Evolutionary conservation across 2,797 vertebrate genomes (phyloP).

Genomic region (Gastrophryne carolinensis): DNA sequence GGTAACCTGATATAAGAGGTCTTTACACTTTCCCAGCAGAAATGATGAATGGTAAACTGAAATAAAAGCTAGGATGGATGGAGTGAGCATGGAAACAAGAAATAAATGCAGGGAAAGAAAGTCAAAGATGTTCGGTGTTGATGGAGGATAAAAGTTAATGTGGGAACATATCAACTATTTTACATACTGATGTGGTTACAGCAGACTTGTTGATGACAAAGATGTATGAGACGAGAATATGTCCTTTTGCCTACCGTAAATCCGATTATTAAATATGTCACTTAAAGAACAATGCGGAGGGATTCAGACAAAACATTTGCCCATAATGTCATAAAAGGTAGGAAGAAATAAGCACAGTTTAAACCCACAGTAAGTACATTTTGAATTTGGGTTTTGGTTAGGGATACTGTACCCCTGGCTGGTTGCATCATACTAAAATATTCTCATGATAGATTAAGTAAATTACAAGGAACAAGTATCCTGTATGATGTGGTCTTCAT

Average conservation of each 20-base stretch:
- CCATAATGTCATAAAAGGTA: no score
- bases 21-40: background rate
- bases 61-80: background rate
- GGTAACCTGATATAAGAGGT: background rate
- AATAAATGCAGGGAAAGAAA: constrained; percentile 18
- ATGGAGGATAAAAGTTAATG: constrained; percentile 11
- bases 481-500: no score
- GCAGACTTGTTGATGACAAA: constrained; percentile 11
- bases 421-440: no score
- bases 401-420: no score
- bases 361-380: no score
- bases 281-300: no score
- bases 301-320: no score
- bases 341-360: no score
- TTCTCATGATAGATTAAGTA: no score
- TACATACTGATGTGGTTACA: background rate
- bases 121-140: background rate
- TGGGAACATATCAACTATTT: background rate
- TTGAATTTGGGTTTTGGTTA: no score
- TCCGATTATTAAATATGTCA: background rate
- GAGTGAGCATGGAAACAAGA: background rate
- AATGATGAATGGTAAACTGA: background rate
- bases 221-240: constrained; percentile 15
- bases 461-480: no score
- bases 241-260: background rate